These are phyloP conservation scores for Hyles euphorbiae DNA, from an alignment of 1,140 invertebrate species.

Conservation along the genomic window DNA sequence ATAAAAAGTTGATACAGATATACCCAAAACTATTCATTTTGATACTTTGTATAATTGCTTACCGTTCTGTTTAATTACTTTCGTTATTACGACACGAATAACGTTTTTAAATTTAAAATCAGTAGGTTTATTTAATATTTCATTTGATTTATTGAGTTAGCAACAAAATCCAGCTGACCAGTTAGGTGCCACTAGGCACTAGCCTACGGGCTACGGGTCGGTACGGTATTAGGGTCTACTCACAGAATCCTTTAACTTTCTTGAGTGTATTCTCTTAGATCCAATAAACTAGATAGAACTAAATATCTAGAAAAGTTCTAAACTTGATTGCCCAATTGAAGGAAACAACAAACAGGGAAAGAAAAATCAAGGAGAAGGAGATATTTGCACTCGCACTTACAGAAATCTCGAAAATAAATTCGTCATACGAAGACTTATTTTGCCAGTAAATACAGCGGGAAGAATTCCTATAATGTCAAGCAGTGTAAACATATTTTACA, in stretches of 20 bases:
- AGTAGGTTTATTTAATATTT: too few species aligned
- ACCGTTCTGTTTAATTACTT: slow-evolving; percentile 19
- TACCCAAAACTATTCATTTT: too few species aligned
- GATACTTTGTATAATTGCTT: slow-evolving; percentile 31
- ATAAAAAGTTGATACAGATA: too few species aligned
- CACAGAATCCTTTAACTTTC: neutral
- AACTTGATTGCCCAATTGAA: slow-evolving; percentile 55
- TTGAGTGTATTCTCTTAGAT: slow-evolving; percentile 22
- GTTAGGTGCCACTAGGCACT: too few species aligned
- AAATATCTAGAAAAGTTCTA: slow-evolving; percentile 42
- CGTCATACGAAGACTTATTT: slow-evolving; percentile 21
- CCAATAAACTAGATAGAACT: slow-evolving; percentile 29
- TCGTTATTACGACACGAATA: neutral
- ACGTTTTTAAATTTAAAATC: slow-evolving; percentile 2
- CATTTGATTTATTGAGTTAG: too few species aligned
- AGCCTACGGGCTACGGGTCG: too few species aligned
- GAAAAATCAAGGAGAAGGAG: slow-evolving; percentile 42
- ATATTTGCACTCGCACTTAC: slow-evolving; percentile 40
- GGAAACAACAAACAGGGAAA: slow-evolving; percentile 51
- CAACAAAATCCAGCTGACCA: too few species aligned
- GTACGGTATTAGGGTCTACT: too few species aligned
- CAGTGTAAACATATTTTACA: slow-evolving; percentile 10
- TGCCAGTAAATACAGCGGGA: slow-evolving; percentile 18
- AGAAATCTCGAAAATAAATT: slow-evolving; percentile 35
- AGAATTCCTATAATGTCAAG: slow-evolving; percentile 13